Evolutionary conservation across 2,113 vertebrate species (phyloP).

Genomic region (Ophthalmolycus amberensis): DNA sequence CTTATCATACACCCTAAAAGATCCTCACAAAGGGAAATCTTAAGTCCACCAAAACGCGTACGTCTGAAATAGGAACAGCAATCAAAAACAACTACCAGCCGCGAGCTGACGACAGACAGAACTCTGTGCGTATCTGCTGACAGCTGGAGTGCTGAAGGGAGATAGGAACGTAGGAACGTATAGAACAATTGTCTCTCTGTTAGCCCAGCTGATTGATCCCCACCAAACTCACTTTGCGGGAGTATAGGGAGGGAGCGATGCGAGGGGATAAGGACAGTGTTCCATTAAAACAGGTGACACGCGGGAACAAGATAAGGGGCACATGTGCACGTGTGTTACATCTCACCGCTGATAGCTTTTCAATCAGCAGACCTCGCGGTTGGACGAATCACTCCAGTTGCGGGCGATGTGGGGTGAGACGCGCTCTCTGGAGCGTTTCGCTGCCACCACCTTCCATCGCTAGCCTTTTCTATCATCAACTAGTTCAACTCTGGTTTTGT

Average conservation of each 20-base stretch:
- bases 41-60: constrained; percentile 29
- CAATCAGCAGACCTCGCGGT: constrained; percentile 64
- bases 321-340: constrained; percentile 59
- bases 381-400: constrained; percentile 56
- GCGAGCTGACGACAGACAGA: constrained; percentile 45
- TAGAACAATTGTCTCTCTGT: constrained; percentile 70
- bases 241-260: constrained; percentile 54
- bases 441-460: constrained; percentile 45
- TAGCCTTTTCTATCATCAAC: constrained; percentile 41
- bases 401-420: constrained; percentile 38
- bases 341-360: constrained; percentile 72
- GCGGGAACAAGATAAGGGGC: constrained; percentile 72
- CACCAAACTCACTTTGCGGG: constrained; percentile 66
- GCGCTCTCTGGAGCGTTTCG: constrained; percentile 24
- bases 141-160: constrained; percentile 62
- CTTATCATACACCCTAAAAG: constrained; percentile 26
- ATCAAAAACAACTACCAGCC: constrained; percentile 49
- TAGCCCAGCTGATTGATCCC: constrained; percentile 71
- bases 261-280: constrained; percentile 70
- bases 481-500: constrained; percentile 54
- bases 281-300: constrained; percentile 80
- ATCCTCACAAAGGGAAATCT: constrained; percentile 48
- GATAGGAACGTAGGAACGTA: constrained; percentile 54
- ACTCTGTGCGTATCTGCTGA: constrained; percentile 44
- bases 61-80: constrained; percentile 38